Percentiles rank a stretch among this genome's conserved stretches.
These are phyloP conservation scores for Emmelina monodactyla DNA, from an alignment of 2,888 invertebrate species.

Conservation along the genomic window DNA sequence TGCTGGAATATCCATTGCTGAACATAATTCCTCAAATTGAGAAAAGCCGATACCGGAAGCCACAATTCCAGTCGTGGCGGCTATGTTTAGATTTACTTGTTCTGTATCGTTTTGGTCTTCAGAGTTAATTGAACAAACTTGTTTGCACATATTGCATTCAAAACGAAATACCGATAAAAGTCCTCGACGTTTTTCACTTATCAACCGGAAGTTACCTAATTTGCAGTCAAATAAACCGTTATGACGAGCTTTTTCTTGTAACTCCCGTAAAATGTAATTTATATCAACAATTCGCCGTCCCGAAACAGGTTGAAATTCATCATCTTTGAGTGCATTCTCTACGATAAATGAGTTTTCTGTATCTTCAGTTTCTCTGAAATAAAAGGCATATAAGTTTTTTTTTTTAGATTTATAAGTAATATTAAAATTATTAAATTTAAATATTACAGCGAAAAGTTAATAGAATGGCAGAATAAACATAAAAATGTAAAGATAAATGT, in stretches of 20 bases:
- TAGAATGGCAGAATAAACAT: too few species aligned
- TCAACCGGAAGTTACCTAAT: slow-evolving; percentile 2
- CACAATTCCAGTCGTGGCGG: slow-evolving; percentile 5
- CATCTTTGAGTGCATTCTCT: background rate
- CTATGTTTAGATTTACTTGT: slow-evolving; percentile 5
- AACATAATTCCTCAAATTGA: slow-evolving; percentile 13
- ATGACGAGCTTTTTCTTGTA: slow-evolving; percentile 6
- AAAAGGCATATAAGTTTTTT: too few species aligned
- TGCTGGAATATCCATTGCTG: background rate
- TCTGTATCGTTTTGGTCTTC: slow-evolving; percentile 2
- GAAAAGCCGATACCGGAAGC: slow-evolving; percentile 7
- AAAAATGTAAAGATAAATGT: background rate
- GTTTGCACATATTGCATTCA: slow-evolving; percentile 3
- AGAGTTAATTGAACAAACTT: slow-evolving; percentile 1
- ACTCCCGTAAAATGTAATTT: slow-evolving; percentile 4
- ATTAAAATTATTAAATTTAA: too few species aligned
- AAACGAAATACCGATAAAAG: slow-evolving; percentile 3
- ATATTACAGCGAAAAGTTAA: too few species aligned
- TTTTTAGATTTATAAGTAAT: too few species aligned
- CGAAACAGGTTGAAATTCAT: slow-evolving; percentile 3
- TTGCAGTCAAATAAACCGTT: slow-evolving; percentile 5
- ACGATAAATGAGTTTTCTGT: background rate
- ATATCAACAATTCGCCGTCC: slow-evolving; percentile 6
- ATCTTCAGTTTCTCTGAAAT: background rate
- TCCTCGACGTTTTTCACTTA: slow-evolving; percentile 5